Evolutionary conservation across 1,140 invertebrate genomes (phyloP).

Genomic region (Lerema accius): DNA sequence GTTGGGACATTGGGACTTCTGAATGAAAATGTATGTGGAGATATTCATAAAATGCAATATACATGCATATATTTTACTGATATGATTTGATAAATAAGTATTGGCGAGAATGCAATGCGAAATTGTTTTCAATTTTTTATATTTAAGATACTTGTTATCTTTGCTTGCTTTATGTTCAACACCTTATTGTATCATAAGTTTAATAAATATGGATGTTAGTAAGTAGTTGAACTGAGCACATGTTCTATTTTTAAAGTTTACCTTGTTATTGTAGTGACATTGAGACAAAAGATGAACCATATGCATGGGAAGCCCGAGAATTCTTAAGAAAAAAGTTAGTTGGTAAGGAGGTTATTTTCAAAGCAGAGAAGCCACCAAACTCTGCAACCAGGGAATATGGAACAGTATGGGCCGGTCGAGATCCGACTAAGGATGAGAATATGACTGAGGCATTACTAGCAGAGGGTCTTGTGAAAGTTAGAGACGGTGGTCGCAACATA

Average conservation of each 20-base stretch:
- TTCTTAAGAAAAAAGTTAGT: slow-evolving; percentile 96
- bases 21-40: no score
- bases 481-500: slow-evolving; percentile 87
- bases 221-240: no score
- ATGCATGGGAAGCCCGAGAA: slow-evolving; percentile 98
- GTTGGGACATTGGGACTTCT: no score
- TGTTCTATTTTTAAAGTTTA: no score
- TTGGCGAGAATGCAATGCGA: not conserved
- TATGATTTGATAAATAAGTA: no score
- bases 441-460: slow-evolving; percentile 93
- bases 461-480: slow-evolving; percentile 94
- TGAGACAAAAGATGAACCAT: slow-evolving; percentile 93
- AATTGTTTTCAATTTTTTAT: no score
- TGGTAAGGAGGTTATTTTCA: slow-evolving; percentile 94
- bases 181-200: no score
- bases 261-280: slow-evolving; percentile 82
- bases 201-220: no score
- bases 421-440: slow-evolving; percentile 90
- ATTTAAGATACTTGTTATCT: no score
- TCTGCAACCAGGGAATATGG: slow-evolving; percentile 93
- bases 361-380: slow-evolving; percentile 87
- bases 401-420: slow-evolving; percentile 92
- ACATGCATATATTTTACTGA: no score
- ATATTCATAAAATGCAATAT: no score
- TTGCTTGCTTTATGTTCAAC: no score